These are phyloP conservation scores for Cotesia vestalis DNA, from an alignment of 1,140 invertebrate genomes.

Conservation along the genomic window DNA sequence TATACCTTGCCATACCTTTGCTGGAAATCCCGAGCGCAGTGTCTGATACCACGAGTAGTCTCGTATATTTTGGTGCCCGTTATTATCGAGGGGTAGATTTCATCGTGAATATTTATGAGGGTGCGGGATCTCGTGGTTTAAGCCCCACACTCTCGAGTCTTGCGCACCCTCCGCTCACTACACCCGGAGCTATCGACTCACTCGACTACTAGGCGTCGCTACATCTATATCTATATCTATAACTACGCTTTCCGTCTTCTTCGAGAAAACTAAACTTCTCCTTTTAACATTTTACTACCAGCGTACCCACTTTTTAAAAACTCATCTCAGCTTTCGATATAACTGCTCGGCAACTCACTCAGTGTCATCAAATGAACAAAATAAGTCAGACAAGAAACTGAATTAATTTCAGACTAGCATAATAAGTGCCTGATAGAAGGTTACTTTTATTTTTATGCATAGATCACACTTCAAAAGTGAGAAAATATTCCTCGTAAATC, in stretches of 20 bases:
- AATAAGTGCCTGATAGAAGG: too few species aligned
- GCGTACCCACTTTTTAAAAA: too few species aligned
- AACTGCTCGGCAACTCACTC: background rate
- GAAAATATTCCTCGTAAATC: too few species aligned
- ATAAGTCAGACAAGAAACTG: conserved; percentile 50
- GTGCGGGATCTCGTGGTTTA: conserved; percentile 26
- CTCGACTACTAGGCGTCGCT: conserved; percentile 19
- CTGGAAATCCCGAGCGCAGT: conserved; percentile 28
- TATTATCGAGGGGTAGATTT: conserved; percentile 66
- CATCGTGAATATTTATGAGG: conserved; percentile 65
- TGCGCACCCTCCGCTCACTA: conserved; percentile 12
- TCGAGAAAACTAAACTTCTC: too few species aligned
- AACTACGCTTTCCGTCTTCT: too few species aligned
- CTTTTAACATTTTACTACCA: too few species aligned
- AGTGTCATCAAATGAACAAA: conserved; percentile 35
- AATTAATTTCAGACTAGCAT: conserved; percentile 46
- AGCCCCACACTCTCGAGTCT: conserved; percentile 14
- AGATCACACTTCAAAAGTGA: too few species aligned
- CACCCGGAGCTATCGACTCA: conserved; percentile 22
- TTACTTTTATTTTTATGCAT: too few species aligned
- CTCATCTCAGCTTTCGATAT: background rate
- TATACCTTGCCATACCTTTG: conserved; percentile 5
- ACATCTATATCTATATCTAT: background rate
- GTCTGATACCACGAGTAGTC: conserved; percentile 49
- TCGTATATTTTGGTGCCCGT: conserved; percentile 57